These are phyloP conservation scores for Periphyllus acericola DNA, from an alignment of 2,888 invertebrate species.

Conservation along the genomic window DNA sequence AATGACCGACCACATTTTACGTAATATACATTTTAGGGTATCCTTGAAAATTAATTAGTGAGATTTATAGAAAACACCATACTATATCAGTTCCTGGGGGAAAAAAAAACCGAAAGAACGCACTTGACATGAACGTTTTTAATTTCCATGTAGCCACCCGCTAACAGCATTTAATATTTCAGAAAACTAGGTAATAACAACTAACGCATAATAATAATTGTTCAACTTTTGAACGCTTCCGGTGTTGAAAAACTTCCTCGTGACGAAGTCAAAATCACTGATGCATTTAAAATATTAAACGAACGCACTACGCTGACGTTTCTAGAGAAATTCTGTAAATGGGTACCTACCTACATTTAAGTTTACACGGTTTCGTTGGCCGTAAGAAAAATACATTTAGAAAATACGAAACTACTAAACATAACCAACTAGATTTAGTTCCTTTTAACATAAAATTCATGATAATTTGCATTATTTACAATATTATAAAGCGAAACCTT, in stretches of 20 bases:
- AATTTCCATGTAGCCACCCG: neutral
- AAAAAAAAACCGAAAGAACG: neutral
- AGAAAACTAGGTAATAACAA: neutral
- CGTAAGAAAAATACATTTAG: neutral
- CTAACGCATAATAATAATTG: neutral
- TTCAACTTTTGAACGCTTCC: neutral
- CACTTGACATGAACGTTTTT: neutral
- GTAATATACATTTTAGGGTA: neutral
- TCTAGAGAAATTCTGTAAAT: neutral
- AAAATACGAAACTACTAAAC: neutral
- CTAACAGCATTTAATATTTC: constrained; percentile 9
- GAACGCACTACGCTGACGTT: neutral
- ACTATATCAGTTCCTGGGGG: neutral
- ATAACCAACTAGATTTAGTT: neutral
- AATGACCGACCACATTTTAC: neutral
- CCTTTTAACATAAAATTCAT: neutral
- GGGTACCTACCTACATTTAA: too few relatives aligned
- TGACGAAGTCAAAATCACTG: neutral
- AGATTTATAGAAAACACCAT: neutral
- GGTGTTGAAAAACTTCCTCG: neutral
- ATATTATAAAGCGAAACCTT: neutral
- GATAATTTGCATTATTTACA: neutral
- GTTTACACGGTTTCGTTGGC: neutral
- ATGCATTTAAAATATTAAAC: constrained; percentile 29
- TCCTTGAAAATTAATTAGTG: constrained; percentile 16